Percentiles rank a stretch among this genome's conserved stretches.
phyloP scores from a whole-genome alignment of 2,113 vertebrate species.

The Xerus inauris region DNA sequence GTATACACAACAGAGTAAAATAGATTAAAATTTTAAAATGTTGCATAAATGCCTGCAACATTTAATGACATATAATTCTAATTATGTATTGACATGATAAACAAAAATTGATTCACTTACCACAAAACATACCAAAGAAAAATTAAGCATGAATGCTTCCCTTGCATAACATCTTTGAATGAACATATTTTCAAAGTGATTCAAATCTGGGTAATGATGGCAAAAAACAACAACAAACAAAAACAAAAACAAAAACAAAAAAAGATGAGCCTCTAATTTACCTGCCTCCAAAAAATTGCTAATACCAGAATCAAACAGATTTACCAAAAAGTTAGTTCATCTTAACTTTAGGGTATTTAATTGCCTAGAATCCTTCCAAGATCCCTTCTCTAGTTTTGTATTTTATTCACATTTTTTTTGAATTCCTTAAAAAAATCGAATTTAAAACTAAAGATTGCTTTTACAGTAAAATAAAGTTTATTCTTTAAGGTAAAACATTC shows the following conservation, averaged over 20 bases:
- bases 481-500: background rate
- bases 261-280: background rate
- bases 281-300: accelerated
- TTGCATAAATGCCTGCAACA: background rate
- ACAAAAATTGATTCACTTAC: background rate
- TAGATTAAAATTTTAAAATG: background rate
- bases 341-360: background rate
- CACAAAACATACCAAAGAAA: background rate
- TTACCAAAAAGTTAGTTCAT: background rate
- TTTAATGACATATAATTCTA: background rate
- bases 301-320: background rate
- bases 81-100: background rate
- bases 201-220: too few relatives aligned
- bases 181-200: too few relatives aligned
- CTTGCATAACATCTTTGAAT: too few relatives aligned
- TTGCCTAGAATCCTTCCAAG: background rate
- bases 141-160: background rate
- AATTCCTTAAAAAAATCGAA: background rate
- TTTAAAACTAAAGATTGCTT: background rate
- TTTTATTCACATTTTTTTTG: background rate
- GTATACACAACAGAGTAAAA: background rate
- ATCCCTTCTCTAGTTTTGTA: background rate
- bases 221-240: too few relatives aligned
- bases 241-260: too few relatives aligned
- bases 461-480: background rate